Percentiles rank a stretch among this genome's conserved stretches.
Evolutionary conservation across 2,888 invertebrate species (phyloP).

Genomic region (Drosophila anomelani): DNA sequence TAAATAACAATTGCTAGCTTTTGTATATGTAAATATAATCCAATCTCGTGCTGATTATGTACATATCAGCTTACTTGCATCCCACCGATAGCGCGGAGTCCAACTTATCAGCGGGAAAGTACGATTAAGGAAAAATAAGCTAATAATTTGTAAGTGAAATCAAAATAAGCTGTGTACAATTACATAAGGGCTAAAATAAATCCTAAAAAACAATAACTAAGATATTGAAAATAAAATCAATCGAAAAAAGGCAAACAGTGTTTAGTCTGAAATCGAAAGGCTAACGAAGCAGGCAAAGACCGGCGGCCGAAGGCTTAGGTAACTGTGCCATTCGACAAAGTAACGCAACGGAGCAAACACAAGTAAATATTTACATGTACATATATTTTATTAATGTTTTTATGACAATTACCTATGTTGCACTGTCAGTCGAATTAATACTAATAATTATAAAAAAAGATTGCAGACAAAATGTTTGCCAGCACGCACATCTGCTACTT

Average conservation of each 20-base stretch:
- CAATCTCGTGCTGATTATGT: constrained; percentile 1
- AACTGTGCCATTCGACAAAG: not conserved
- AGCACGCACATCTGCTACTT: not conserved
- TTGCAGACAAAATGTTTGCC: not conserved
- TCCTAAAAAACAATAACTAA: not conserved
- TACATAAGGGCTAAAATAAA: not conserved
- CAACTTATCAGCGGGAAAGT: not conserved
- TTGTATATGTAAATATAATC: not conserved
- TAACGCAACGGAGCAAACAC: not conserved
- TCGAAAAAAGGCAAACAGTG: not conserved
- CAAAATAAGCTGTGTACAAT: not conserved
- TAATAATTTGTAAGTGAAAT: not conserved
- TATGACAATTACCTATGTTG: not conserved
- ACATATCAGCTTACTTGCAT: not conserved
- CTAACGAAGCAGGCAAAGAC: not conserved
- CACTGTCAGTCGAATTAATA: not conserved
- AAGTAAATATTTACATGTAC: not conserved
- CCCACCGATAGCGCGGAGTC: no score
- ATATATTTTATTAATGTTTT: not conserved
- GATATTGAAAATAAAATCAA: not conserved
- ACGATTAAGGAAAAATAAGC: not conserved
- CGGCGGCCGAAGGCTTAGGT: not conserved
- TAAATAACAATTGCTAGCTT: constrained; percentile 1
- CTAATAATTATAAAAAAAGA: not conserved
- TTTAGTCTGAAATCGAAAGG: constrained; percentile 5